Evolutionary conservation across 1,140 invertebrate genomes (phyloP).

Genomic region (Vanessa atalanta): DNA sequence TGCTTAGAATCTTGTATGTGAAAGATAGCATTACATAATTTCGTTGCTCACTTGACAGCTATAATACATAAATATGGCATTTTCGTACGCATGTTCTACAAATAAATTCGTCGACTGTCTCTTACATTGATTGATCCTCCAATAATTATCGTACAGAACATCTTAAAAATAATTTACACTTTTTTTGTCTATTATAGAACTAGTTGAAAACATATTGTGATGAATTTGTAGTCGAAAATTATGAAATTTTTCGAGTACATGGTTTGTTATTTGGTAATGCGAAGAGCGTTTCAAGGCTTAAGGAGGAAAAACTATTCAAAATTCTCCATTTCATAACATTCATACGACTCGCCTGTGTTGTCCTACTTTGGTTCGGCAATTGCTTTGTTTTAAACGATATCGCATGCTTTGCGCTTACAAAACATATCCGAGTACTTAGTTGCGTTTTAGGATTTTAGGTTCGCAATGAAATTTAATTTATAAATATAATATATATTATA

Average conservation of each 20-base stretch:
- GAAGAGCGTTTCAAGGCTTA: conserved; percentile 17
- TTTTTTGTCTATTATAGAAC: background rate
- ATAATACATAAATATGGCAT: too few relatives aligned
- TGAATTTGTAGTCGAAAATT: background rate
- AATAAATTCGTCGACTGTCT: too few relatives aligned
- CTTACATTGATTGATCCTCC: too few relatives aligned
- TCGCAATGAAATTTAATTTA: too few relatives aligned
- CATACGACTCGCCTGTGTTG: conserved; percentile 1
- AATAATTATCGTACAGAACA: too few relatives aligned
- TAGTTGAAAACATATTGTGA: background rate
- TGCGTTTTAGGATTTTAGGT: background rate
- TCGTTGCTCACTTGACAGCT: too few relatives aligned
- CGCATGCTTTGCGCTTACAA: background rate
- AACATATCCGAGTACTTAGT: background rate
- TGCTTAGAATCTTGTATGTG: too few relatives aligned
- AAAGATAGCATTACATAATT: too few relatives aligned
- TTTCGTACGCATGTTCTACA: too few relatives aligned
- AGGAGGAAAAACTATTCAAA: conserved; percentile 26
- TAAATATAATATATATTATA: too few relatives aligned
- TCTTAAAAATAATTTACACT: background rate
- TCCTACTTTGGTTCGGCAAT: conserved; percentile 6
- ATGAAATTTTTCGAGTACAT: conserved; percentile 12
- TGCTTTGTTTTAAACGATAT: conserved; percentile 11
- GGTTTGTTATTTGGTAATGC: conserved; percentile 14
- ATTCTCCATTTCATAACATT: conserved; percentile 19